Evolutionary conservation across 2,888 invertebrate genomes (phyloP), one percentile per base, ranked within the genome.

Genomic region (Belgica antarctica): DNA sequence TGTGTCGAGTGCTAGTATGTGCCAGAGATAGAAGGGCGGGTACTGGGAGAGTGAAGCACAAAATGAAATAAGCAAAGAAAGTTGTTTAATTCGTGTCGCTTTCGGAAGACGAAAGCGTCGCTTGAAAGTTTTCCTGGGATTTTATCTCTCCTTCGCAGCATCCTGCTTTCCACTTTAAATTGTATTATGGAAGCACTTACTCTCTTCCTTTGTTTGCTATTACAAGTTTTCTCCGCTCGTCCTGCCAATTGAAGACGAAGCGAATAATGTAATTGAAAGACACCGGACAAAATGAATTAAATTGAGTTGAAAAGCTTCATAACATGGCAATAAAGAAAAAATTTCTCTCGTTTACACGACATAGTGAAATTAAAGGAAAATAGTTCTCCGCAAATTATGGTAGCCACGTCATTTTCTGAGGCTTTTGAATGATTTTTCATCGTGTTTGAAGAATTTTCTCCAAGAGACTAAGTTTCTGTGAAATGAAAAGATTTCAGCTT

Each of bases 61-160:
- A 52, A 52, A 52, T 59, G 22, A 52, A 52, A 52, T 52, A 3
- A 52, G 27, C 27, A 59, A 25, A 59, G 27, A 59, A 59, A 59
- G 12, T 59, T 59, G 17, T 59, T 27, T n/a, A 59, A 59, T 25
- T 59, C 25, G 27, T 59, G 25, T 27, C 27, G 57, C 57, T 57
- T 12, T 27, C n/a, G n/a, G n/a, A n/a, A n/a, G n/a, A n/a, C n/a
- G n/a, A n/a, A n/a, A n/a, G 25, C 59, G 25, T 59, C 10, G 41
- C 4, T 41, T n/a, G 2, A 12, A 41, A 41, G 3, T 41, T 41
- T 15, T 41, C 10, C 10, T 12, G 3, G 15, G 15, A 41, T 15
- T 41, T 41, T 41, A 34, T 34, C 34, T n/a, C 34, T 34, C 34
- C 34, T 34, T 12, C 12, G 34, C n/a, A n/a, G n/a, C n/a, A 34